phyloP scores from a whole-genome alignment of 2,888 invertebrate genomes.

The Magallana nippona region DNA sequence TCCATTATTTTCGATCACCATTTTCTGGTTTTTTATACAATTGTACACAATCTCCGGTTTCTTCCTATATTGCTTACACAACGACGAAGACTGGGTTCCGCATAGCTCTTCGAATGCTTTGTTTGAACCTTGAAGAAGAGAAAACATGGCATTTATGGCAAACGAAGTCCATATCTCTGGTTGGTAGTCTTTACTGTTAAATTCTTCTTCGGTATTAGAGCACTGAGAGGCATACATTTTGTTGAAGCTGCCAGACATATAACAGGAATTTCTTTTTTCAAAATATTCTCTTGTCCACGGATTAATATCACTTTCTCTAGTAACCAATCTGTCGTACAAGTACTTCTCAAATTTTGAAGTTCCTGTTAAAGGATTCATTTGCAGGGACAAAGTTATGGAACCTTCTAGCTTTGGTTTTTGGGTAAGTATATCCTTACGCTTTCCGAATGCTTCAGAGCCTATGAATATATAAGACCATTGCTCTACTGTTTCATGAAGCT shows the following conservation, averaged over 20 bases:
- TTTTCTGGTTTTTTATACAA: slow-evolving; percentile 1
- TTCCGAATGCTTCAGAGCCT: slow-evolving; percentile 57
- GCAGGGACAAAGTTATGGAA: slow-evolving; percentile 47
- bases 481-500: slow-evolving; percentile 36
- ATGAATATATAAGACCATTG: slow-evolving; percentile 57
- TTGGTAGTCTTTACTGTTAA: neutral
- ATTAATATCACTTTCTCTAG: neutral
- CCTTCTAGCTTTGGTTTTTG: slow-evolving; percentile 47
- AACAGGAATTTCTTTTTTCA: slow-evolving; percentile 39
- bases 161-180: slow-evolving; percentile 45
- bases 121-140: slow-evolving; percentile 42
- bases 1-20: slow-evolving; percentile 36
- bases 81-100: neutral
- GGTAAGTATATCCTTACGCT: slow-evolving; percentile 35
- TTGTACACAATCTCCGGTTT: neutral
- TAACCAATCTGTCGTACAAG: neutral
- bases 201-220: neutral
- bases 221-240: slow-evolving; percentile 40
- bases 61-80: slow-evolving; percentile 40
- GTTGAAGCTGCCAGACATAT: slow-evolving; percentile 42
- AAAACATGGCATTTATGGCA: slow-evolving; percentile 42
- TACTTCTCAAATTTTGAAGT: slow-evolving; percentile 30
- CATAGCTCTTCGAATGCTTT: slow-evolving; percentile 41
- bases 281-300: slow-evolving; percentile 42
- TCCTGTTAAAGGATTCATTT: slow-evolving; percentile 27